Conservation (phyloP, 2,113 vertebrate species). For the Saguinus midas region DNA sequence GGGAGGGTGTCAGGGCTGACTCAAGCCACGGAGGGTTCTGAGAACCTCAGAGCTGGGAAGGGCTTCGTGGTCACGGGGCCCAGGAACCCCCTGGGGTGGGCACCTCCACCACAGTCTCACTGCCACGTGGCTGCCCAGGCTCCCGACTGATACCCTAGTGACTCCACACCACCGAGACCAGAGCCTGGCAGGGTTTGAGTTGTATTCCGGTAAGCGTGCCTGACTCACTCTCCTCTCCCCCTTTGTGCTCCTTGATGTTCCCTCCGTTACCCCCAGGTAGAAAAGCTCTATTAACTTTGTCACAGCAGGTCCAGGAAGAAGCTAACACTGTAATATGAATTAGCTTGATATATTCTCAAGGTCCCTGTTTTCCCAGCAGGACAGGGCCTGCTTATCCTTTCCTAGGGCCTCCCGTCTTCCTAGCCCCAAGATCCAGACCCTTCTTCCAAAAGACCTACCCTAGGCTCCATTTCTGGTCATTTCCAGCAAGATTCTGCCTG, state of each 20-base stretch:
- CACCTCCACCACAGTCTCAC: background rate
- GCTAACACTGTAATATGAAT: background rate
- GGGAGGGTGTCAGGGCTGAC: background rate
- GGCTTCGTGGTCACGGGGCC: accelerated
- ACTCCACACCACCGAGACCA: background rate
- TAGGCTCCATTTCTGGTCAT: background rate
- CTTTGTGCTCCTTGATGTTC: background rate
- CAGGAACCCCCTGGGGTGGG: background rate
- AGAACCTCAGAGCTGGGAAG: background rate
- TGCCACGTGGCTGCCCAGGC: background rate
- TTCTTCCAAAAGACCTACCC: background rate
- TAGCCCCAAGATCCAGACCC: background rate
- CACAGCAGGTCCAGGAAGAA: background rate
- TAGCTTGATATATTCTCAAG: background rate
- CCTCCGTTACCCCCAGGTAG: background rate
- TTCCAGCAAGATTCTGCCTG: background rate
- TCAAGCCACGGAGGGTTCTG: background rate
- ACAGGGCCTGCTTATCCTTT: background rate
- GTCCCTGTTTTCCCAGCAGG: background rate
- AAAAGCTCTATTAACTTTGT: background rate
- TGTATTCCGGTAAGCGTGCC: background rate
- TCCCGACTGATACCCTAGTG: background rate
- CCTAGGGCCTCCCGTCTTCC: background rate
- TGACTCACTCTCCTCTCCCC: background rate
- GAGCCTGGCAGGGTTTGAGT: background rate